phyloP scores from a whole-genome alignment of 2,888 invertebrate genomes.

The Belgica antarctica region DNA sequence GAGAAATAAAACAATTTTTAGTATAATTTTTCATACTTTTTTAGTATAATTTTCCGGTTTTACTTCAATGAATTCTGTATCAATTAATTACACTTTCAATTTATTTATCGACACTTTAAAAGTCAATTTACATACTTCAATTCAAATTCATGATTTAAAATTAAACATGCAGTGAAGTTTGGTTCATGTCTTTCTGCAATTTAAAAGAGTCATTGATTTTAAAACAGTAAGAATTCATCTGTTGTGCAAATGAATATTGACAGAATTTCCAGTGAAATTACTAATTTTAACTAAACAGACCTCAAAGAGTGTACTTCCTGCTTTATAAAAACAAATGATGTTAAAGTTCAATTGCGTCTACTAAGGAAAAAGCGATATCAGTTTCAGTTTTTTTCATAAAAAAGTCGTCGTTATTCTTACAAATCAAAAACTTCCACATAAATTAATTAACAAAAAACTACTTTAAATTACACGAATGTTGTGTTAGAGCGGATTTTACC shows the following conservation, averaged over 20 bases:
- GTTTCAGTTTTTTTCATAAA: constrained; percentile 33
- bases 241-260: no score
- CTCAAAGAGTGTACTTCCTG: neutral
- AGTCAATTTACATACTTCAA: constrained; percentile 38
- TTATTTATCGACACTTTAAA: constrained; percentile 43
- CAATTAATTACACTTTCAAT: constrained; percentile 43
- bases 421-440: constrained; percentile 38
- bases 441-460: constrained; percentile 43
- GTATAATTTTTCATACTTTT: constrained; percentile 39
- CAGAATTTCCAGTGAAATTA: no score
- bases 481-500: constrained; percentile 37
- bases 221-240: neutral
- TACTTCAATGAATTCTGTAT: constrained; percentile 40
- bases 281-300: constrained; percentile 13
- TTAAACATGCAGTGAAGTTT: neutral
- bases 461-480: constrained; percentile 38
- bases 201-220: neutral
- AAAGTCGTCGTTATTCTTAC: constrained; percentile 37
- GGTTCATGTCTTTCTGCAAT: neutral
- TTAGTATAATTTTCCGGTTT: constrained; percentile 41
- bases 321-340: neutral
- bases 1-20: neutral
- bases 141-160: constrained; percentile 14
- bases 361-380: constrained; percentile 41
- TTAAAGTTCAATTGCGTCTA: constrained; percentile 15